Evolutionary conservation across 1,140 invertebrate species (phyloP).

Genomic region (Drosophila persimilis): DNA sequence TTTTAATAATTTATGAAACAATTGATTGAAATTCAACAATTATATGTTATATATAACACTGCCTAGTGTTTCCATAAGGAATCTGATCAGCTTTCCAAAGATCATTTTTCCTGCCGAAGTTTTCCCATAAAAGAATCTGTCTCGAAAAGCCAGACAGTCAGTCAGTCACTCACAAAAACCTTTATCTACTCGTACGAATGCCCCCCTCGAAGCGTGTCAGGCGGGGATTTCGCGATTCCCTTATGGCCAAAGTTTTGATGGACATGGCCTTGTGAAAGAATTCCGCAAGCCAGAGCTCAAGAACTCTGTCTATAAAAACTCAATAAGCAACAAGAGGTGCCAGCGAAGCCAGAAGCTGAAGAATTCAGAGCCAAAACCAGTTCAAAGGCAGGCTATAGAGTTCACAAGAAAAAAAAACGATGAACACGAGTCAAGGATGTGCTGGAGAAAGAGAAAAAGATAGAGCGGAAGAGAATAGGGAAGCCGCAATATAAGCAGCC

Average conservation of each 20-base stretch:
- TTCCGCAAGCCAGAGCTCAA: constrained; percentile 3
- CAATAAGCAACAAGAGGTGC: constrained; percentile 38
- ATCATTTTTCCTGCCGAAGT: too few species aligned
- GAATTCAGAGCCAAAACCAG: background rate
- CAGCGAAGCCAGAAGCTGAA: background rate
- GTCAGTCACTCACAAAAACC: too few species aligned
- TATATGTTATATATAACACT: too few species aligned
- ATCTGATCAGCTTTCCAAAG: too few species aligned
- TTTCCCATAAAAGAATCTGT: too few species aligned
- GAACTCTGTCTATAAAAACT: constrained; percentile 52
- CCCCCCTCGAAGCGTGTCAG: constrained; percentile 9
- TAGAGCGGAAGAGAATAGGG: background rate
- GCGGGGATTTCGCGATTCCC: constrained; percentile 15
- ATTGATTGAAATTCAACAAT: too few species aligned
- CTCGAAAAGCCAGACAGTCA: too few species aligned
- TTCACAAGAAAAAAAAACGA: constrained; percentile 34
- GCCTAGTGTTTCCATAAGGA: too few species aligned
- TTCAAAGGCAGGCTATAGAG: constrained; percentile 22
- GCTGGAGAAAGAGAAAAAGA: constrained; percentile 7
- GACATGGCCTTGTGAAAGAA: constrained; percentile 23
- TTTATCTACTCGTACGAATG: background rate
- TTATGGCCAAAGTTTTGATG: constrained; percentile 38
- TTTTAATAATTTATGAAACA: too few species aligned
- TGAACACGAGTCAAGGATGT: constrained; percentile 17
- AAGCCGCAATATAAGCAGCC: constrained; percentile 31